Base-by-base conservation (phyloP, 2,888 invertebrate species). In the Tridacna gigas region DNA sequence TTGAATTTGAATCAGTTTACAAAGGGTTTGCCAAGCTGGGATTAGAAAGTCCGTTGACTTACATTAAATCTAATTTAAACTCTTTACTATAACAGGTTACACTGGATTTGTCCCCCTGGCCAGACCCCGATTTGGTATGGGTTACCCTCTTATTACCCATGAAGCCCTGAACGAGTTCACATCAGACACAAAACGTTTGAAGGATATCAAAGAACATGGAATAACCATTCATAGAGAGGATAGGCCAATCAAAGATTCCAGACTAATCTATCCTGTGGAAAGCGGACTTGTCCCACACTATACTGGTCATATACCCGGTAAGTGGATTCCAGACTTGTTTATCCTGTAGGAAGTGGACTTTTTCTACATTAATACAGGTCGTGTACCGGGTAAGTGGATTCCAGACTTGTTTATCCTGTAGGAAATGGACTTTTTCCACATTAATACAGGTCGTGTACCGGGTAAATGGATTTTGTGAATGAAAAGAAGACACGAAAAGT, bases 301-400 rank as follows among this genome's bases (percentile, higher is more conserved):
- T 77, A 93, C 93, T 18, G 93, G 93, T 71, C 93, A 94, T 80
- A 92, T 94, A 66, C 93, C 93, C 80, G 93, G 93, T 93, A 80
- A 56, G 88, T 74, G 25, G 22, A 63, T 63, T 25, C 87, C 7
- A 89, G 88, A 77, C 80, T 85, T n/a, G 89, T 93, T 63, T 93
- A 93, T 80, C 93, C 92, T 5, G 79, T 86, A n/a, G 90, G 91
- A 60, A 88, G 89, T 28, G 93, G 93, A n/a, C 88, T 93, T n/a
- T 91, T 93, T 11, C 93, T 93, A 0, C 90, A 92, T 66, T 93
- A 20, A 94, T 77, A 93, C 93, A 15, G 93, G 93, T 71, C 93
- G 93, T 81, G 92, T 94, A 69, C 93, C 93, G 81, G 92, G 93
- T 93, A 79, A 56, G 88, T 74, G 1, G 22, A n/a, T n/a, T n/a